Evolutionary conservation across 2,888 invertebrate species (phyloP).

Genomic region (Clostera curtula): DNA sequence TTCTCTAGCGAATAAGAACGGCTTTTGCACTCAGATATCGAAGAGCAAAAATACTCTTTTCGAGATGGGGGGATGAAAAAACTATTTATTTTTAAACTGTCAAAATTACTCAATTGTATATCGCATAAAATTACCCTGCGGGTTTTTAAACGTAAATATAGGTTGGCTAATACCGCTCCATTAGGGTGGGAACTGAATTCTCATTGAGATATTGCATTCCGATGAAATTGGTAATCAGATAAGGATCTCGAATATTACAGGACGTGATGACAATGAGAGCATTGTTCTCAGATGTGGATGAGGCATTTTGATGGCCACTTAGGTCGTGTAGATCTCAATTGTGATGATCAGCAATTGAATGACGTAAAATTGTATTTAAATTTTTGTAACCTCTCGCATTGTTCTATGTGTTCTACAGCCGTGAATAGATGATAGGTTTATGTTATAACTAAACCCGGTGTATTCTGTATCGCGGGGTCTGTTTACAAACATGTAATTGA

Average conservation of each 20-base stretch:
- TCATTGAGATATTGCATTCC: conserved; percentile 49
- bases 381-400: conserved; percentile 8
- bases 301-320: conserved; percentile 19
- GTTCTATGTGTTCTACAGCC: too few relatives aligned
- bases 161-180: conserved; percentile 50
- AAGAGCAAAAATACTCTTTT: too few relatives aligned
- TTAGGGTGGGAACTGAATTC: conserved; percentile 52
- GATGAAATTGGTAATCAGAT: conserved; percentile 67
- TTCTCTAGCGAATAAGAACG: too few relatives aligned
- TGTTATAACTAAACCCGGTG: too few relatives aligned
- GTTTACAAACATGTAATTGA: too few relatives aligned
- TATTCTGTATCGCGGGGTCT: too few relatives aligned
- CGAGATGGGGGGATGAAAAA: too few relatives aligned
- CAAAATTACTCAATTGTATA: conserved; percentile 14
- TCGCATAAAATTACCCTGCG: conserved; percentile 17
- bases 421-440: too few relatives aligned
- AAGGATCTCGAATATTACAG: conserved; percentile 53
- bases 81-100: conserved; percentile 11
- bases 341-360: background rate
- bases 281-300: conserved; percentile 24
- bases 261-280: conserved; percentile 25
- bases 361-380: conserved; percentile 21
- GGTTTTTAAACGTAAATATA: conserved; percentile 37
- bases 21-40: too few relatives aligned
- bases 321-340: conserved; percentile 6